phyloP scores from a whole-genome alignment of 2,113 vertebrate genomes.

The Fregata magnificens region DNA sequence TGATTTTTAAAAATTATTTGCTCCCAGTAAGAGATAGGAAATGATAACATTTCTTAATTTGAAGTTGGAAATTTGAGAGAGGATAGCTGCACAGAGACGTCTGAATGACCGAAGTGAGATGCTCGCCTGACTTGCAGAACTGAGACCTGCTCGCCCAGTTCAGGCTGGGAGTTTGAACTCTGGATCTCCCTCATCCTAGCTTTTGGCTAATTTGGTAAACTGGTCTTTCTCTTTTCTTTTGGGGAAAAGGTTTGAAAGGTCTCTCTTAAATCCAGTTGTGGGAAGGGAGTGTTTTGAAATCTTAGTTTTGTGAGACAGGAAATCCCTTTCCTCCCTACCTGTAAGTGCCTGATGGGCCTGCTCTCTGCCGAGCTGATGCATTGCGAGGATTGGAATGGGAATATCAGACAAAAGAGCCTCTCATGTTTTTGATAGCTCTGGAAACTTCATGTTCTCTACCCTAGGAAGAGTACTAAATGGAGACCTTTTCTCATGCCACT shows the following conservation, averaged over 20 bases:
- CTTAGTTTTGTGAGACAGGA: not conserved
- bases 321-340: slow-evolving; percentile 13
- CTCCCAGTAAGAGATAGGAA: not conserved
- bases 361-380: not conserved
- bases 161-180: not conserved
- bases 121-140: not conserved
- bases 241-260: not conserved
- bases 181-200: not conserved
- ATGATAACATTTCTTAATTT: not conserved
- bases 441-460: slow-evolving; percentile 44
- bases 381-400: not conserved
- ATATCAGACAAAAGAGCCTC: slow-evolving; percentile 22
- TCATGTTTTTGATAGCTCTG: slow-evolving; percentile 19
- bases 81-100: not conserved
- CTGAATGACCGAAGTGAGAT: not conserved
- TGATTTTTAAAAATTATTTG: not conserved
- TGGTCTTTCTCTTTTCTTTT: not conserved
- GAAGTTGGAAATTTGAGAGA: not conserved
- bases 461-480: slow-evolving; percentile 42
- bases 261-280: not conserved
- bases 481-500: slow-evolving; percentile 24
- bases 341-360: not conserved
- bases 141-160: not conserved
- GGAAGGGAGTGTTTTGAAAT: not conserved
- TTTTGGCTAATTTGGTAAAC: not conserved